Base-by-base conservation (phyloP, 2,888 invertebrate genomes). In the Rhagonycha fulva region DNA sequence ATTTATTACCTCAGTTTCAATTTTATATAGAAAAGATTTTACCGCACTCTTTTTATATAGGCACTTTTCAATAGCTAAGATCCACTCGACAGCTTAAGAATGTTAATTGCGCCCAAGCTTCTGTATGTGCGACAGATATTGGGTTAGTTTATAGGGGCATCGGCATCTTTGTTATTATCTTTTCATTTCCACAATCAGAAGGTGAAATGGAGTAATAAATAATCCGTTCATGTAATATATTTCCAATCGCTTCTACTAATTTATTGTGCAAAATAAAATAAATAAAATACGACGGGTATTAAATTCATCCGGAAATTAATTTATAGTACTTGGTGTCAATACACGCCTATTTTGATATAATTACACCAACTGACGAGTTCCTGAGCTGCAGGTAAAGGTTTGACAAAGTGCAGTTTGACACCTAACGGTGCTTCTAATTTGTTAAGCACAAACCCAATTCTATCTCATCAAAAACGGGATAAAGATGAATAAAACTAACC, bases 141-240 rank as follows among this genome's bases (percentile, higher is more conserved):
- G 71, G 72, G 19, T 72, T 26, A 28, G 68, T 68, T 68, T 72
- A 68, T 68, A 14, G 47, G 68, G 62, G 72, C 30, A 68, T 67
- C 72, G 72, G 72, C 67, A 68, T 72, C 72, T 72, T 72, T 72
- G 67, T 68, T 72, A 72, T 72, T 68, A 71, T 71, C 68, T 61
- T 68, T 72, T 68, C 72, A 70, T 70, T 70, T 67, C 74, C 14
- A 66, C 70, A 70, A 70, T 66, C 67, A 74, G 47, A 74, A 74
- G 62, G 70, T 74, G 70, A 70, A 70, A 74, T 67, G 70, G 60
- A 19, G 66, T 61, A 70, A 74, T 74, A 74, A 74, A 74, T 74
- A 66, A 74, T 60, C 14, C 74, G 61, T 24, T 67, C 28, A 61
- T 32, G 74, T 72, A 67, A 47, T 67, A 67, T 66, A 24, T 67